Evolutionary conservation across 1,140 invertebrate species (phyloP).

Genomic region (Triops longicaudatus): DNA sequence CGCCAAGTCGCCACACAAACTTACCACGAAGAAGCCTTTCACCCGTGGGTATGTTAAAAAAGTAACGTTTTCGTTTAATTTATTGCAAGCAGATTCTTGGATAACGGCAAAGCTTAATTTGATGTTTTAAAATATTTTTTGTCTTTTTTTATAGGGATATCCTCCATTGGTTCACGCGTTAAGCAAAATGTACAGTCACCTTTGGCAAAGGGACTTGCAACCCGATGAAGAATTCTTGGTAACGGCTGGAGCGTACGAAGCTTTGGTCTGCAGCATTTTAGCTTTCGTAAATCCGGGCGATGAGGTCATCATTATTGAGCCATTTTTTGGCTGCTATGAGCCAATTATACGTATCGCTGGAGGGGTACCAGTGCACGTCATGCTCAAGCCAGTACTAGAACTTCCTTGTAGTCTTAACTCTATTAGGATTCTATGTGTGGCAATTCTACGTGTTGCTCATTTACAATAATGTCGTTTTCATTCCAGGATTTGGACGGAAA

Average conservation of each 20-base stretch:
- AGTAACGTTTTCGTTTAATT: too few species aligned
- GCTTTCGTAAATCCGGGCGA: constrained; percentile 65
- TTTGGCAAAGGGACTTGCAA: constrained; percentile 65
- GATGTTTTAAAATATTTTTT: too few species aligned
- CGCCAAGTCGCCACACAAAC: constrained; percentile 59
- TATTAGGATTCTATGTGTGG: too few species aligned
- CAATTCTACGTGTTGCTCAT: too few species aligned
- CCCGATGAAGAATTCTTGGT: constrained; percentile 76
- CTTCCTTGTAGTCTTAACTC: too few species aligned
- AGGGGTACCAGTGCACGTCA: constrained; percentile 76
- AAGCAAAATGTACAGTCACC: constrained; percentile 71
- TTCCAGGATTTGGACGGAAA: background rate
- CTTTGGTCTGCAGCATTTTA: constrained; percentile 68
- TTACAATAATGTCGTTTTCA: too few species aligned
- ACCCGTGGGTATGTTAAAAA: constrained; percentile 69
- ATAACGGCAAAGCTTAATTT: too few species aligned
- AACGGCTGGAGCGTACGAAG: constrained; percentile 84
- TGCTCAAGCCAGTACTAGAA: constrained; percentile 67
- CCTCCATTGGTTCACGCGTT: constrained; percentile 38
- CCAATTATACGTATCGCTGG: constrained; percentile 85
- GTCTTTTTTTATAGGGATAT: background rate
- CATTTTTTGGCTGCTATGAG: constrained; percentile 96
- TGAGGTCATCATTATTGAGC: constrained; percentile 89
- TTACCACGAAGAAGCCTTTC: constrained; percentile 78
- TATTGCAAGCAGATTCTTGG: too few species aligned